Base-by-base conservation (phyloP, 30 jellyfish, hydroid and myxozoan species). In the Pseudorhiza aurosa region DNA sequence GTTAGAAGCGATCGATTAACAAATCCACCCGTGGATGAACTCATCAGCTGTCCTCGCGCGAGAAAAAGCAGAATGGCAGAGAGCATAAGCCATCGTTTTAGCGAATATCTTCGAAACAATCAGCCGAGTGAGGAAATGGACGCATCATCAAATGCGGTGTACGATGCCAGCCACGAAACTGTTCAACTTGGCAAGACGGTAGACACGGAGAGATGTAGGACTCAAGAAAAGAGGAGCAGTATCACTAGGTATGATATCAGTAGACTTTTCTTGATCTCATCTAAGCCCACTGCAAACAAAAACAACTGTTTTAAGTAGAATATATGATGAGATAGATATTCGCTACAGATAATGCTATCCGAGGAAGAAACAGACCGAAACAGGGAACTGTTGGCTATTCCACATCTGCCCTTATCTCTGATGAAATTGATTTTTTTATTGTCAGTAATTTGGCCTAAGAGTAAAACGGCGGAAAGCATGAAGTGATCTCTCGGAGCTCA, bases 401-500 rank as follows among this genome's bases (percentile, higher is more conserved):
- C n/a, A n/a, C n/a, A n/a, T n/a, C n/a, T n/a, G n/a, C n/a, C n/a
- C n/a, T n/a, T n/a, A n/a, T n/a, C n/a, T n/a, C n/a, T n/a, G n/a
- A n/a, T n/a, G n/a, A n/a, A n/a, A n/a, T n/a, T n/a, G n/a, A n/a
- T n/a, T n/a, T n/a, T n/a, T n/a, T n/a, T n/a, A 53, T 14, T 18
- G 24, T 19, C 36, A 37, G 24, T 53, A 64, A 33, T 44, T 44
- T 64, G 77, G 77, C 77, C 77, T 64, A 64, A 10, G 17, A 64
- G n/a, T 33, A 32, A 44, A 14, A 32, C 56, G 28, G 51, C 56
- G 40, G 46, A 30, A 68, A 73, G 63, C 68, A 4, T 62, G 74
- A 59, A 77, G 29, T 77, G 89, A 77, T 77, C 89, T 77, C 64
- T 77, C 89, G 68, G 89, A 77, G 63, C 56, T 62, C 74, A 59